Base-by-base conservation (phyloP, 2,888 invertebrate species). In the Melinaea marsaeus region DNA sequence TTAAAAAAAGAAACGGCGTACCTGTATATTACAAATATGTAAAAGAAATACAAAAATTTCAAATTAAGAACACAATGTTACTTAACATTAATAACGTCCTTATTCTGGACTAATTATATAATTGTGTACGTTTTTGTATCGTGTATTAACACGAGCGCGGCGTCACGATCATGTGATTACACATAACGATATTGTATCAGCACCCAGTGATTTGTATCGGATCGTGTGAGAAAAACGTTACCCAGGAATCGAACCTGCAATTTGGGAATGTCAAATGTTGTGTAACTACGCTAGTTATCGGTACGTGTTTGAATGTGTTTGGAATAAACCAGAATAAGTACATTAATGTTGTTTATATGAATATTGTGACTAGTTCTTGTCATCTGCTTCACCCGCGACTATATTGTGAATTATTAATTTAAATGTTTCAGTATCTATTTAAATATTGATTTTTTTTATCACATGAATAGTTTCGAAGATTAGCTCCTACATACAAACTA, bases 211-310 rank as follows among this genome's bases (percentile, higher is more conserved):
- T 90, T 89, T 90, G 83, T 85, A 83, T 85, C 87, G 79, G 79
- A 83, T 86, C 85, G 90, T 89, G 90, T 90, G 90, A 88, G 88
- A 88, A 88, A 88, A 88, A 87, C 86, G 78, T 82, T 80, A 77
- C 78, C 75, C 74, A 78, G 78, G 71, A 77, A 81, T 78, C 81
- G 79, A 86, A 83, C 85, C 81, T 72, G 76, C 82, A 88, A 89
- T 90, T 88, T 87, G 73, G 83, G 85, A 85, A 89, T 89, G 89
- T 89, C 89, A 89, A 90, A 84, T 80, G 86, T 86, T 87, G 83
- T 71, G 84, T 80, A 85, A 85, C 80, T 63, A 65, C 60, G 63
- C 65, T 68, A 62, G 64, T 72, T 70, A 65, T 67, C 58, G 32
- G 58, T 65, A 67, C 63, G 64, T 73, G 70, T 60, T 64, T 71